phyloP scores from a whole-genome alignment of 2,113 vertebrate species.

The Mus pahari region DNA sequence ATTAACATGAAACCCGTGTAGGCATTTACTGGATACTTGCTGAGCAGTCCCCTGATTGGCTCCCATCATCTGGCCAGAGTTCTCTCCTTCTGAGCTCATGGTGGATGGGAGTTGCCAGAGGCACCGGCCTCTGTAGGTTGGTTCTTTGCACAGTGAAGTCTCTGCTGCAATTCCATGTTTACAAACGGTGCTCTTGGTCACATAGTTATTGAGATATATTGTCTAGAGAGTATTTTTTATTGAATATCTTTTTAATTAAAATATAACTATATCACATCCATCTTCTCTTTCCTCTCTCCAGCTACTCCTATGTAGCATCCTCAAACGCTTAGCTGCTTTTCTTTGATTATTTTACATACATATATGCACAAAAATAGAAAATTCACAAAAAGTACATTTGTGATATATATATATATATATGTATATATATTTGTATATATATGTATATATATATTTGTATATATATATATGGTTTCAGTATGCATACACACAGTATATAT shows the following conservation, averaged over 20 bases:
- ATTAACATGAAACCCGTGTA: background rate
- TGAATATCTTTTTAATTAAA: background rate
- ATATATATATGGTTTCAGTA: background rate
- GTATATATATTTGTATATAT: too few relatives aligned
- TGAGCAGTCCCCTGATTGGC: background rate
- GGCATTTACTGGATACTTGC: background rate
- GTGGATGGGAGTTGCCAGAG: background rate
- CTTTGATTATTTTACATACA: background rate
- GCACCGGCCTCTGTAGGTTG: background rate
- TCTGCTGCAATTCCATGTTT: background rate
- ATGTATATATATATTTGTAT: background rate
- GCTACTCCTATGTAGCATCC: too few relatives aligned
- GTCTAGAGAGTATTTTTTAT: background rate
- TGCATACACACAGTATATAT: background rate
- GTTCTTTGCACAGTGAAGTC: too few relatives aligned
- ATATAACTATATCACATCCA: background rate
- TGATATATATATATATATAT: too few relatives aligned
- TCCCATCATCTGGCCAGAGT: background rate
- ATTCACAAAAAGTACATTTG: background rate
- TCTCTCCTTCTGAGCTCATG: background rate
- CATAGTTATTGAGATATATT: background rate
- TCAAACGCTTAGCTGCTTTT: background rate
- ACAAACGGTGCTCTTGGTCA: background rate
- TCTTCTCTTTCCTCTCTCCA: background rate
- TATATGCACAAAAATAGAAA: background rate